phyloP scores from a whole-genome alignment of 2,888 invertebrate species.

The Zeuzera pyrina region DNA sequence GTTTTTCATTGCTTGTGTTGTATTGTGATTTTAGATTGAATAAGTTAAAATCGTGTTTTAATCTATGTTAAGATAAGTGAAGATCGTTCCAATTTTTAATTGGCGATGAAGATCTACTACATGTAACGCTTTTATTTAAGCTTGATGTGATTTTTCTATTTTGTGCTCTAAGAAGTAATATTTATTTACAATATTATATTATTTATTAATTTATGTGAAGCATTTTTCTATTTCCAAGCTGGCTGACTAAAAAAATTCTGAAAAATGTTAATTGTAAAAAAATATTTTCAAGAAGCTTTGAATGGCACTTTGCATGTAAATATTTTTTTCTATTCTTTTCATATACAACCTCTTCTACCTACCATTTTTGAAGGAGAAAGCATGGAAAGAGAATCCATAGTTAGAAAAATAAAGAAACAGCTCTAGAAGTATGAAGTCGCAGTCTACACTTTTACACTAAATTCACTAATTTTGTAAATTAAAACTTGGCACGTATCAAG shows the following conservation, averaged over 20 bases:
- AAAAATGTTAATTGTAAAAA: background rate
- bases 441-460: constrained; percentile 7
- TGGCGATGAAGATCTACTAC: too few relatives aligned
- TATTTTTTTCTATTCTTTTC: constrained; percentile 40
- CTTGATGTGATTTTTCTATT: too few relatives aligned
- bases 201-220: constrained; percentile 1
- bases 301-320: constrained; percentile 1
- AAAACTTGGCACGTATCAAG: too few relatives aligned
- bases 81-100: too few relatives aligned
- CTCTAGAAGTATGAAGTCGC: constrained; percentile 23
- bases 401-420: constrained; percentile 34
- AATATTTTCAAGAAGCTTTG: background rate
- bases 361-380: constrained; percentile 71
- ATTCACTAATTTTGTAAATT: too few relatives aligned
- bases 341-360: constrained; percentile 72
- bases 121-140: too few relatives aligned
- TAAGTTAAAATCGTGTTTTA: too few relatives aligned
- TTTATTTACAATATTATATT: background rate
- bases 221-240: background rate
- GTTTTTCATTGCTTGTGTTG: too few relatives aligned
- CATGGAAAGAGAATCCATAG: constrained; percentile 69
- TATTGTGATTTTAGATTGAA: too few relatives aligned
- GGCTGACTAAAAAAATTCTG: background rate
- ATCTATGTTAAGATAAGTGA: too few relatives aligned
- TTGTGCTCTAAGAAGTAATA: background rate